Conservation (phyloP, 2,888 invertebrate genomes). For the Micoletzkya japonica region DNA sequence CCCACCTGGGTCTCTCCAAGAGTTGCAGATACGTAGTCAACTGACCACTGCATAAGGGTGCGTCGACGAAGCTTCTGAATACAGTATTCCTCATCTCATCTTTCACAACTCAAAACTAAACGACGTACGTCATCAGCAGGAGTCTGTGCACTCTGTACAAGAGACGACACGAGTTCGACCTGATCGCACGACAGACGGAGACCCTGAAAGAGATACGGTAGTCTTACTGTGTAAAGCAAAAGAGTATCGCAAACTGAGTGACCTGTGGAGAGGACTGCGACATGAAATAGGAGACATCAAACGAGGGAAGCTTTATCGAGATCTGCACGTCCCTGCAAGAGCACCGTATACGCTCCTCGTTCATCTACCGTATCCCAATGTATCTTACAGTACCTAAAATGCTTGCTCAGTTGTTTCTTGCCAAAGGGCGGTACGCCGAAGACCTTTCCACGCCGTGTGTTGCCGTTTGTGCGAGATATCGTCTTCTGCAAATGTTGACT, state of each 20-base stretch:
- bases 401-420: conserved; percentile 88
- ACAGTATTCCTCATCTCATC: conserved; percentile 7
- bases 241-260: conserved; percentile 77
- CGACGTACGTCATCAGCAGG: conserved; percentile 22
- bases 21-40: conserved; percentile 83
- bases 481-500: conserved; percentile 67
- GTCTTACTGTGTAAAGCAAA: conserved; percentile 77
- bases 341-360: not conserved
- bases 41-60: conserved; percentile 38
- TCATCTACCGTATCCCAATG: not conserved
- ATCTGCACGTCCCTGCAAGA: conserved; percentile 80
- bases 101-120: no score
- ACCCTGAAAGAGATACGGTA: not conserved
- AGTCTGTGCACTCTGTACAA: conserved; percentile 7
- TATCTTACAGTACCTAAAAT: conserved; percentile 68
- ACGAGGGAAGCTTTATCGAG: conserved; percentile 82
- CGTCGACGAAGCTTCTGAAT: conserved; percentile 39
- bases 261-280: conserved; percentile 77
- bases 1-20: conserved; percentile 81
- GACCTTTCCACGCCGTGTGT: conserved; percentile 85
- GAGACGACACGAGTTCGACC: conserved; percentile 23
- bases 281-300: conserved; percentile 88
- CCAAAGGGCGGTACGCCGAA: conserved; percentile 83
- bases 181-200: conserved; percentile 28
- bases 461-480: conserved; percentile 85